These are phyloP conservation scores for Oligia strigilis DNA, from an alignment of 2,888 invertebrate species.

Conservation along the genomic window DNA sequence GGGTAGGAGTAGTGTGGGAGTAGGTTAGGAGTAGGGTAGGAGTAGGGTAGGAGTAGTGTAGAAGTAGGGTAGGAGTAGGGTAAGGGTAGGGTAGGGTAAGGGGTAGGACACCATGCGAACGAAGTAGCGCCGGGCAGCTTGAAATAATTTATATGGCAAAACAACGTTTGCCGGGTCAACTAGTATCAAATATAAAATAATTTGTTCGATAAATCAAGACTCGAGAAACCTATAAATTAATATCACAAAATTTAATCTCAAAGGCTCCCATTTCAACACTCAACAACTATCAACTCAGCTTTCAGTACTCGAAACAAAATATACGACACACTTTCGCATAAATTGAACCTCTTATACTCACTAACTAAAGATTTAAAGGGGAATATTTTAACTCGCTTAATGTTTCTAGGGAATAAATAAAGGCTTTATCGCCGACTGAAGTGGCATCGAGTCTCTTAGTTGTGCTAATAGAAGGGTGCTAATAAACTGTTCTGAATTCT, in stretches of 20 bases:
- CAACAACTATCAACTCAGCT: slow-evolving; percentile 29
- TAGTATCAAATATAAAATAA: background rate
- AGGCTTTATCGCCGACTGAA: slow-evolving; percentile 60
- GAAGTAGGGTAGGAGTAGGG: too few relatives aligned
- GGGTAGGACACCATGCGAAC: too few relatives aligned
- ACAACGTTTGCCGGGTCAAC: too few relatives aligned
- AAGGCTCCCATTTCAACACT: slow-evolving; percentile 2
- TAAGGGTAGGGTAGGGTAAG: too few relatives aligned
- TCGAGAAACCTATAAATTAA: background rate
- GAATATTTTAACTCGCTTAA: slow-evolving; percentile 65
- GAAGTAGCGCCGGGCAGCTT: too few relatives aligned
- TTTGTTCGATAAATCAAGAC: background rate
- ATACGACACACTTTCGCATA: slow-evolving; percentile 50
- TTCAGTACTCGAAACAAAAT: slow-evolving; percentile 51
- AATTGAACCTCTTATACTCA: slow-evolving; percentile 56
- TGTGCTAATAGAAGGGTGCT: slow-evolving; percentile 64
- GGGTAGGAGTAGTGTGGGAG: too few relatives aligned
- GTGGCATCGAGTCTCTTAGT: slow-evolving; percentile 62
- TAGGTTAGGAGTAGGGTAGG: too few relatives aligned
- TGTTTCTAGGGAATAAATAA: slow-evolving; percentile 63
- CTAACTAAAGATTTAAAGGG: slow-evolving; percentile 59
- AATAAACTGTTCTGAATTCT: slow-evolving; percentile 59
- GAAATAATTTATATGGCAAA: too few relatives aligned
- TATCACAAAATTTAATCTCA: background rate
- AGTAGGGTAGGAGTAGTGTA: too few relatives aligned